These are phyloP conservation scores for Ectemnius lituratus DNA, from an alignment of 2,888 invertebrate genomes.

Conservation along the genomic window DNA sequence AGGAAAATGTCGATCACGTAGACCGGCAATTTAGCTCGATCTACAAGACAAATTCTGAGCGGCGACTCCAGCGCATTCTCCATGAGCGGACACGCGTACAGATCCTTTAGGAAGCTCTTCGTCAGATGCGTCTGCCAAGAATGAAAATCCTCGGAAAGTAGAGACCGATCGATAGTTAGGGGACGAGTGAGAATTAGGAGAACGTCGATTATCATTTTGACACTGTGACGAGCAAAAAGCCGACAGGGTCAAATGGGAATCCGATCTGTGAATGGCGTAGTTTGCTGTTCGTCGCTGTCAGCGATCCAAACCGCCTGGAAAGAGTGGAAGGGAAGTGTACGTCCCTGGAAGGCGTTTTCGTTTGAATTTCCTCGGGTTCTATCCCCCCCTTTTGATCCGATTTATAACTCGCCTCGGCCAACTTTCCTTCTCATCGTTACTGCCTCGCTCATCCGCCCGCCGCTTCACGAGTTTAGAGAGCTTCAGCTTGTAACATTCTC, in stretches of 20 bases:
- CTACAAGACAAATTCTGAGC: slow-evolving; percentile 1
- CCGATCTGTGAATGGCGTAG: slow-evolving; percentile 3
- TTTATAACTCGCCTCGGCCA: too few relatives aligned
- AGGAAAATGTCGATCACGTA: slow-evolving; percentile 9
- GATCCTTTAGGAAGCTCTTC: slow-evolving; percentile 2
- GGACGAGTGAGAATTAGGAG: background rate
- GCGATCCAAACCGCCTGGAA: too few relatives aligned
- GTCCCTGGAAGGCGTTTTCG: too few relatives aligned
- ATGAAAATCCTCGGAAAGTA: background rate
- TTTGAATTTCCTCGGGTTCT: too few relatives aligned
- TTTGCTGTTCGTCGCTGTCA: background rate
- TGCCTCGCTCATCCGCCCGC: too few relatives aligned
- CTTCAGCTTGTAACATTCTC: too few relatives aligned
- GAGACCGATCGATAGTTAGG: background rate
- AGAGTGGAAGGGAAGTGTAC: too few relatives aligned
- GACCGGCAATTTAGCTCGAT: background rate
- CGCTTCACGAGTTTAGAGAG: too few relatives aligned
- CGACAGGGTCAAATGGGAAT: slow-evolving; percentile 8
- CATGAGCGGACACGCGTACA: background rate
- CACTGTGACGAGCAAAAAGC: slow-evolving; percentile 1
- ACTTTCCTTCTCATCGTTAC: too few relatives aligned
- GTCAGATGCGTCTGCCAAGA: background rate
- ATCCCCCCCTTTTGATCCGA: too few relatives aligned
- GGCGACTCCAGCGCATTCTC: background rate
- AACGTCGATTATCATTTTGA: slow-evolving; percentile 13